Percentiles rank a stretch among this genome's conserved stretches.
These are phyloP conservation scores for Actinostola sp. DNA, from an alignment of 92 coral and sea anemone genomes.

Conservation along the genomic window DNA sequence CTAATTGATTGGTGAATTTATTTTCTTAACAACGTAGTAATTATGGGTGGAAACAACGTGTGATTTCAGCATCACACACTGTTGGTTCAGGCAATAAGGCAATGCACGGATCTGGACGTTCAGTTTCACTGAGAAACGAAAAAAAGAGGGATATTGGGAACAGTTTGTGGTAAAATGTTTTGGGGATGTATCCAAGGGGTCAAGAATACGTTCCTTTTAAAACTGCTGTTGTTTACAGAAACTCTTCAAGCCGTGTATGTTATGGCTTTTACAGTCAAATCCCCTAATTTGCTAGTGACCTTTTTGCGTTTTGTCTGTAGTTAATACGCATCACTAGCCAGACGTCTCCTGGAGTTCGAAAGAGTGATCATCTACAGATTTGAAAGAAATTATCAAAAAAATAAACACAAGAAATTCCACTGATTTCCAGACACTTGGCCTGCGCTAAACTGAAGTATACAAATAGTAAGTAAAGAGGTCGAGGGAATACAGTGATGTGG, in stretches of 20 bases:
- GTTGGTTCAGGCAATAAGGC: slow-evolving; percentile 15
- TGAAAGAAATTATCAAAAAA: not conserved
- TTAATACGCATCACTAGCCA: slow-evolving; percentile 1
- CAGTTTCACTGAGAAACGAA: not conserved
- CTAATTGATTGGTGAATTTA: slow-evolving; percentile 27
- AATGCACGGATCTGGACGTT: no score
- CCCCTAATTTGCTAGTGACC: slow-evolving; percentile 3
- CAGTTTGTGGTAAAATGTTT: no score
- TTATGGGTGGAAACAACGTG: slow-evolving; percentile 18
- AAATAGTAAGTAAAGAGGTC: no score
- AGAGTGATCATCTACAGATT: slow-evolving; percentile 19
- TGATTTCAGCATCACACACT: slow-evolving; percentile 4
- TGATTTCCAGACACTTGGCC: not conserved
- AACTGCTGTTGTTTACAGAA: no score
- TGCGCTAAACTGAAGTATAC: not conserved
- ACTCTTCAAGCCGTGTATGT: no score
- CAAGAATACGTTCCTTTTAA: no score
- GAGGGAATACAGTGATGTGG: no score
- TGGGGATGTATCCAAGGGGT: no score
- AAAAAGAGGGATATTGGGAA: not conserved
- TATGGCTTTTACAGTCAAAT: no score
- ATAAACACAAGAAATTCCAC: not conserved
- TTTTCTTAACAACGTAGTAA: slow-evolving; percentile 22
- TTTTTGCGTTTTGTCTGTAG: slow-evolving; percentile 11
- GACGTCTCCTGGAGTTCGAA: slow-evolving; percentile 30